Evolutionary conservation across 2,797 vertebrate species (phyloP).

Genomic region (Hephaestus fuliginosus): DNA sequence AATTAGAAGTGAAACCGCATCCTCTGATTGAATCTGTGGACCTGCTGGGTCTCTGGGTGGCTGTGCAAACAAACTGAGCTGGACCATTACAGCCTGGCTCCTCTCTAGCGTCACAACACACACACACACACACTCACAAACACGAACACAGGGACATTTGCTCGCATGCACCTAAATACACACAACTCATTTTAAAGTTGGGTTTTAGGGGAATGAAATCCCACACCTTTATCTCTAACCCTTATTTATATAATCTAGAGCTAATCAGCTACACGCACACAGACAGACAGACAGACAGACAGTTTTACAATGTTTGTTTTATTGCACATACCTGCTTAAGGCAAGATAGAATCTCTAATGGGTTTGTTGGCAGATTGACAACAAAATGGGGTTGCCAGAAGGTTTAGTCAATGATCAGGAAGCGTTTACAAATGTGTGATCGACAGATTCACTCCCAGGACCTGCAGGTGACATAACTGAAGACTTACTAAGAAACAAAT

Average conservation of each 20-base stretch:
- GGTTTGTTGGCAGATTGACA: constrained; percentile 43
- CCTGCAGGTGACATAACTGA: constrained; percentile 14
- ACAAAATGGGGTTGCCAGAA: constrained; percentile 9
- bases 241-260: constrained; percentile 41
- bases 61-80: constrained; percentile 78
- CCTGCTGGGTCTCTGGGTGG: constrained; percentile 73
- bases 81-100: constrained; percentile 66
- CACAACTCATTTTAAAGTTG: constrained; percentile 45
- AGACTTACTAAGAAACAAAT: constrained; percentile 24
- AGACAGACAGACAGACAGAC: constrained; percentile 7
- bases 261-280: constrained; percentile 19
- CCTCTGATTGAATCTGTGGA: constrained; percentile 81
- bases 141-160: background rate
- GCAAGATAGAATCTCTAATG: constrained; percentile 35
- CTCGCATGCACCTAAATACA: constrained; percentile 12
- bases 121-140: constrained; percentile 34
- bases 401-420: constrained; percentile 5
- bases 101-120: constrained; percentile 33
- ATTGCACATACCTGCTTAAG: constrained; percentile 22
- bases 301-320: constrained; percentile 49
- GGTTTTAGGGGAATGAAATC: constrained; percentile 37
- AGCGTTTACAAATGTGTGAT: constrained; percentile 24
- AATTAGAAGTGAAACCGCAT: constrained; percentile 82
- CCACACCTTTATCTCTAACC: constrained; percentile 37
- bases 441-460: constrained; percentile 1